phyloP scores from a whole-genome alignment of 2,888 invertebrate genomes.

The Diadromus collaris region DNA sequence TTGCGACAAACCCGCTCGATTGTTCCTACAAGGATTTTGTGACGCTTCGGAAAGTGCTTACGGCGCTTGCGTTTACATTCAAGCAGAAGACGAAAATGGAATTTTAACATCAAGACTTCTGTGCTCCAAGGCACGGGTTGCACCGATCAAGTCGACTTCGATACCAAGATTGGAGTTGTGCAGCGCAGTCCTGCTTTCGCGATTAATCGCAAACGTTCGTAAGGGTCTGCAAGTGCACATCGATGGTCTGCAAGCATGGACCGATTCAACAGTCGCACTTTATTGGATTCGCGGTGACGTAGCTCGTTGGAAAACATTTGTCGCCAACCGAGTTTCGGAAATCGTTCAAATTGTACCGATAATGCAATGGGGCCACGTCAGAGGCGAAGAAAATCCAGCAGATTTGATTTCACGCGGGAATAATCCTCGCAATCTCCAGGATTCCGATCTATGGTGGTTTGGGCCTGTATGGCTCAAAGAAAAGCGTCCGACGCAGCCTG shows the following conservation, averaged over 20 bases:
- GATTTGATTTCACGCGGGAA: slow-evolving; percentile 63
- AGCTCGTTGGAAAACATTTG: slow-evolving; percentile 58
- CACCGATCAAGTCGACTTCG: background rate
- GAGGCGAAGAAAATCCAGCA: slow-evolving; percentile 61
- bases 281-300: slow-evolving; percentile 60
- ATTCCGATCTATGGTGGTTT: slow-evolving; percentile 60
- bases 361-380: slow-evolving; percentile 60
- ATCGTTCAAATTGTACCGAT: slow-evolving; percentile 53
- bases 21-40: slow-evolving; percentile 20
- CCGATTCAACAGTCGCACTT: slow-evolving; percentile 62
- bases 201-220: slow-evolving; percentile 24
- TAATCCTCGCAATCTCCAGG: slow-evolving; percentile 30
- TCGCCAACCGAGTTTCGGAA: slow-evolving; percentile 60
- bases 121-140: slow-evolving; percentile 3
- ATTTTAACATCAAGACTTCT: background rate
- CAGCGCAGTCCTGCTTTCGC: slow-evolving; percentile 50
- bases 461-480: slow-evolving; percentile 53
- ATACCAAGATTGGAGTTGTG: slow-evolving; percentile 56
- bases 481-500: background rate
- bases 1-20: slow-evolving; percentile 4
- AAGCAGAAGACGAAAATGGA: background rate
- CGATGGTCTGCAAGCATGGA: slow-evolving; percentile 44
- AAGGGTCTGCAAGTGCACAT: slow-evolving; percentile 3
- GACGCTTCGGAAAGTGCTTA: slow-evolving; percentile 13
- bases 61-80: background rate